Conservation (phyloP, 2,797 vertebrate species). For the Chaetophractus vellerosus region DNA sequence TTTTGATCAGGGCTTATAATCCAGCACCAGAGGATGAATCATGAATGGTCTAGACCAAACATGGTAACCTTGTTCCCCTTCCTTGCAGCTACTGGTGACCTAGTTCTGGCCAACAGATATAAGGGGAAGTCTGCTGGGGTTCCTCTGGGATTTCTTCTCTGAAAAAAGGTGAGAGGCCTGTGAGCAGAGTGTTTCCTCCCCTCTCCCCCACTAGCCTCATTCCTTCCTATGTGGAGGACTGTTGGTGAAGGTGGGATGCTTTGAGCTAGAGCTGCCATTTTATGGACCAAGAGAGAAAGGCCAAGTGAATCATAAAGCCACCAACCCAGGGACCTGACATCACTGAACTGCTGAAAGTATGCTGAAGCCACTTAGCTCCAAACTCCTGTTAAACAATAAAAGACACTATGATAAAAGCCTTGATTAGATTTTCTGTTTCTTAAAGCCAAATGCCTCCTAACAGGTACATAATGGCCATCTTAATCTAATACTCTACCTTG, state of each 20-base stretch:
- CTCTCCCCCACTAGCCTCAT: neutral
- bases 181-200: neutral
- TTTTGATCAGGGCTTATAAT: conserved; percentile 46
- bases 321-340: neutral
- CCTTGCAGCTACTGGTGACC: neutral
- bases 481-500: neutral
- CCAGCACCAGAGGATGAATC: neutral
- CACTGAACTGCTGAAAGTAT: conserved; percentile 2
- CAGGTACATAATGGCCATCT: neutral
- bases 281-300: conserved; percentile 27
- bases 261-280: neutral
- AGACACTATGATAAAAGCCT: neutral
- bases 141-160: conserved; percentile 5
- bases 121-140: neutral
- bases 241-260: neutral
- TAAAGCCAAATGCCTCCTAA: conserved; percentile 5
- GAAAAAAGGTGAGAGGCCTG: neutral
- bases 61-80: neutral
- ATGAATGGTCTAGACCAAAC: neutral
- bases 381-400: neutral
- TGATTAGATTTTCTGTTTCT: neutral
- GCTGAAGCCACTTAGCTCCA: neutral
- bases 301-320: neutral
- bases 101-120: conserved; percentile 18
- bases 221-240: neutral